Conservation (phyloP, 2,113 vertebrate genomes). For the Lepidothrix coronata region DNA sequence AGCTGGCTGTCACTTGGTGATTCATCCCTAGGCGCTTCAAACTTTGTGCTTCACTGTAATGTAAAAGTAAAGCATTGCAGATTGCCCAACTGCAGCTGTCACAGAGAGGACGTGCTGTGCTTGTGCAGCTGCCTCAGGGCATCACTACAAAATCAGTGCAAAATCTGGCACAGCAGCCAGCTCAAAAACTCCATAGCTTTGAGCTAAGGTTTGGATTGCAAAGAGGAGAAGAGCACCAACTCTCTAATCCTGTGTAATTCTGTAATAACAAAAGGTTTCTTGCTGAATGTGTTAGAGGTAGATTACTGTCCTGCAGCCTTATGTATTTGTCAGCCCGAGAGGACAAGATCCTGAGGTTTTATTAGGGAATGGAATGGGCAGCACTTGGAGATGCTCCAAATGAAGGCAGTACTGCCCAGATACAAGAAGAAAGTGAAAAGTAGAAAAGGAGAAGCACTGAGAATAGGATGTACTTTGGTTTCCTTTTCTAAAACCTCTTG, state of each 20-base stretch:
- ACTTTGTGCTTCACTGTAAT: background rate
- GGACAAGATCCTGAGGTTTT: background rate
- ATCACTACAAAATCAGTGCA: slow-evolving; percentile 7
- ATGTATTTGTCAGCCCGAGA: background rate
- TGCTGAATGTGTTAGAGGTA: background rate
- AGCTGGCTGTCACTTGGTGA: slow-evolving; percentile 27
- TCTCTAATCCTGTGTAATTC: background rate
- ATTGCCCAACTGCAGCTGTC: slow-evolving; percentile 43
- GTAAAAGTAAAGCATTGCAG: background rate
- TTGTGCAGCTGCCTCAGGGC: background rate
- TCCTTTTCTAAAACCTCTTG: background rate
- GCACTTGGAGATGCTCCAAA: background rate
- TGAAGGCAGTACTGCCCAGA: background rate
- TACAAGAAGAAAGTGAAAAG: background rate
- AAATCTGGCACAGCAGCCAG: slow-evolving; percentile 26
- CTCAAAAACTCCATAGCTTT: background rate
- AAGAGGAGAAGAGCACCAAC: background rate
- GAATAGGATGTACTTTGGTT: background rate
- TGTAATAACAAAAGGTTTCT: background rate
- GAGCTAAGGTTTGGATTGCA: slow-evolving; percentile 1
- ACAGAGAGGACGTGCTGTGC: slow-evolving; percentile 16
- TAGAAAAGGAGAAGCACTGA: background rate
- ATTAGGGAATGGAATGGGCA: background rate
- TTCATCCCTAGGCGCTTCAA: background rate
- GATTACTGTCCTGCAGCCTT: background rate